Conservation (phyloP, 2,113 vertebrate species). For the Chaetorhynchus papuensis region DNA sequence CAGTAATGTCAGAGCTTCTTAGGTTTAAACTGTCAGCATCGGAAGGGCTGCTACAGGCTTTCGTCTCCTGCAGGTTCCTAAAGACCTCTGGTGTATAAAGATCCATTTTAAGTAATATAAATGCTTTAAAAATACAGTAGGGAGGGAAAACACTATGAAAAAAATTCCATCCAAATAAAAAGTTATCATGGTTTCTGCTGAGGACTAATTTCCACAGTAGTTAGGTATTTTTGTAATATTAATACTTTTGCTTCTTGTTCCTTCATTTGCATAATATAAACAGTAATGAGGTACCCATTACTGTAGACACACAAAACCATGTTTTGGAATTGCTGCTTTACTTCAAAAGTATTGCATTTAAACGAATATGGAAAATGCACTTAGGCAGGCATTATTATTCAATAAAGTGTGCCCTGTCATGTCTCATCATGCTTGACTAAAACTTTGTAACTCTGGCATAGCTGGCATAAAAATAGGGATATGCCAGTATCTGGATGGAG, state of each 20-base stretch:
- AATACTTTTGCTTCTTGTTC: neutral
- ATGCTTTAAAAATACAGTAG: conserved; percentile 34
- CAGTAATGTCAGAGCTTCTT: conserved; percentile 46
- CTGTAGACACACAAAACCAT: neutral
- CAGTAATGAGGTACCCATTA: neutral
- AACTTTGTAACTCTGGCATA: conserved; percentile 32
- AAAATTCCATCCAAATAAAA: neutral
- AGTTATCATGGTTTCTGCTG: neutral
- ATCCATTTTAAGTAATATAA: conserved; percentile 32
- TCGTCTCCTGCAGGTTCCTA: conserved; percentile 13
- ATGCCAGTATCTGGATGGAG: conserved; percentile 35
- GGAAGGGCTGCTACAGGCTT: conserved; percentile 21
- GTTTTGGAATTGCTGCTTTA: conserved; percentile 2
- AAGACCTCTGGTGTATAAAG: conserved; percentile 21
- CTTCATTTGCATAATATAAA: conserved; percentile 7
- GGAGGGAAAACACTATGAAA: neutral
- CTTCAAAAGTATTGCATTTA: conserved; percentile 17
- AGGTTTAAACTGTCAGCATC: conserved; percentile 43
- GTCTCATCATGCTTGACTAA: conserved; percentile 47
- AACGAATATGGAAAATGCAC: conserved; percentile 44
- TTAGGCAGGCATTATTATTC: conserved; percentile 43
- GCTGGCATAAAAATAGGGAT: conserved; percentile 39
- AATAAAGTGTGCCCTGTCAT: conserved; percentile 31
- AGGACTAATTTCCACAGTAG: neutral
- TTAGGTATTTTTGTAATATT: neutral